A percentile compares a stretch with the other conserved stretches of the same genome.
These are phyloP conservation scores for Hyphantria cunea DNA, from an alignment of 1,140 invertebrate species.

Conservation along the genomic window DNA sequence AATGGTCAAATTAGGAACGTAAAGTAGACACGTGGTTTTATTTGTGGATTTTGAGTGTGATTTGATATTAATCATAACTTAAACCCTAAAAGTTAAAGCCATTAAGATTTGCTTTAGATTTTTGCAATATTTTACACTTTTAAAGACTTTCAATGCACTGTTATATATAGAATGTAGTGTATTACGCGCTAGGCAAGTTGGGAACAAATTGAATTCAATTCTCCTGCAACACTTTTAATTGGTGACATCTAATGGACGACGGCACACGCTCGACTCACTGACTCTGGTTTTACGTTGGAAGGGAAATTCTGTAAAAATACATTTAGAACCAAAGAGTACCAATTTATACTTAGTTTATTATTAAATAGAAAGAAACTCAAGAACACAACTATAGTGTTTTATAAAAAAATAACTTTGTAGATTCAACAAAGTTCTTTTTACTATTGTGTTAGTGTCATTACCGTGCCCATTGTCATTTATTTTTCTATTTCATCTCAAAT, in stretches of 20 bases:
- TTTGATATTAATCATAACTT: no score
- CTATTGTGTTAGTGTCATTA: background rate
- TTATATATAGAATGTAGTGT: conserved; percentile 11
- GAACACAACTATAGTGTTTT: no score
- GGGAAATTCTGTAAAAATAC: conserved; percentile 6
- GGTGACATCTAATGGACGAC: conserved; percentile 45
- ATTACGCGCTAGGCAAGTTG: conserved; percentile 12
- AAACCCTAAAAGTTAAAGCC: background rate
- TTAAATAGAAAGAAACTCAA: no score
- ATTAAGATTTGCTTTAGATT: conserved; percentile 2
- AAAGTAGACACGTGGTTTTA: no score
- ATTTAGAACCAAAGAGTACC: background rate
- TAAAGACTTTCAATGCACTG: conserved; percentile 5
- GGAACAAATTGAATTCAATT: conserved; percentile 44
- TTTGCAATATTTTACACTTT: conserved; percentile 18
- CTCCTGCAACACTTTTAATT: conserved; percentile 41
- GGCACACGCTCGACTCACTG: conserved; percentile 18
- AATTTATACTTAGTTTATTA: background rate
- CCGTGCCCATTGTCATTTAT: conserved; percentile 11
- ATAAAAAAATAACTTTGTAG: background rate
- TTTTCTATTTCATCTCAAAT: conserved; percentile 4
- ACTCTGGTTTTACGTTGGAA: conserved; percentile 5
- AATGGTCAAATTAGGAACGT: no score
- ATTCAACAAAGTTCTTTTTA: no score
- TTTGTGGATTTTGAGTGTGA: no score